These are phyloP conservation scores for Protophormia terraenovae DNA, from an alignment of 2,888 invertebrate species.

Conservation along the genomic window DNA sequence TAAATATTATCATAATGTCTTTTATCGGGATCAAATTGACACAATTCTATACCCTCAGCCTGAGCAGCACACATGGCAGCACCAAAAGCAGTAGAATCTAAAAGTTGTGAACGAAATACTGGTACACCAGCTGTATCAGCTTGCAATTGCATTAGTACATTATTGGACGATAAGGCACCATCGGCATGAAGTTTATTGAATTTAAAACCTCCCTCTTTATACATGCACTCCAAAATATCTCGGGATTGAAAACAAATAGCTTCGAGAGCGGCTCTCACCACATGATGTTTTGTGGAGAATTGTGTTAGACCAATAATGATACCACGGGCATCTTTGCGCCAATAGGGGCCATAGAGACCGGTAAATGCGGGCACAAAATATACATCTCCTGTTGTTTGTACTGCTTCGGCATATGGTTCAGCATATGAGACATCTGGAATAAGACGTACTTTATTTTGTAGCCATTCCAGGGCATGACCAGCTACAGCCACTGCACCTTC, in stretches of 20 bases:
- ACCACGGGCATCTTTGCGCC: slow-evolving; percentile 96
- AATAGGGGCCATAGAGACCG: slow-evolving; percentile 98
- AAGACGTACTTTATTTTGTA: slow-evolving; percentile 94
- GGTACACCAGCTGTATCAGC: slow-evolving; percentile 96
- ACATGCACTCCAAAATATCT: slow-evolving; percentile 96
- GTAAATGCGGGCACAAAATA: slow-evolving; percentile 99
- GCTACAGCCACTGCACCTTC: slow-evolving; percentile 97
- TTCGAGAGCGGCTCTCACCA: slow-evolving; percentile 96
- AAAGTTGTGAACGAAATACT: slow-evolving; percentile 91
- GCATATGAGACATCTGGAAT: slow-evolving; percentile 89
- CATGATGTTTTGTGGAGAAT: slow-evolving; percentile 95
- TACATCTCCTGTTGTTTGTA: slow-evolving; percentile 95
- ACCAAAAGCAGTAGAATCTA: slow-evolving; percentile 96
- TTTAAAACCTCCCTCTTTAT: slow-evolving; percentile 94
- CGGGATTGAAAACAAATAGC: slow-evolving; percentile 98
- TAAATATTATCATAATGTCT: slow-evolving; percentile 81
- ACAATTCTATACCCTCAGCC: slow-evolving; percentile 88
- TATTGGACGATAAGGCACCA: slow-evolving; percentile 95
- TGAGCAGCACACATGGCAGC: slow-evolving; percentile 95
- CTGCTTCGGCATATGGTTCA: slow-evolving; percentile 88
- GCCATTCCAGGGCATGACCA: slow-evolving; percentile 95
- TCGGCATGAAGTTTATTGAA: slow-evolving; percentile 93
- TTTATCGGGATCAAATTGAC: slow-evolving; percentile 85
- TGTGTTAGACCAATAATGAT: slow-evolving; percentile 96
- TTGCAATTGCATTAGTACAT: slow-evolving; percentile 96